Base-by-base conservation (phyloP, 92 coral and sea anemone species). In the Phymanthus crucifer region DNA sequence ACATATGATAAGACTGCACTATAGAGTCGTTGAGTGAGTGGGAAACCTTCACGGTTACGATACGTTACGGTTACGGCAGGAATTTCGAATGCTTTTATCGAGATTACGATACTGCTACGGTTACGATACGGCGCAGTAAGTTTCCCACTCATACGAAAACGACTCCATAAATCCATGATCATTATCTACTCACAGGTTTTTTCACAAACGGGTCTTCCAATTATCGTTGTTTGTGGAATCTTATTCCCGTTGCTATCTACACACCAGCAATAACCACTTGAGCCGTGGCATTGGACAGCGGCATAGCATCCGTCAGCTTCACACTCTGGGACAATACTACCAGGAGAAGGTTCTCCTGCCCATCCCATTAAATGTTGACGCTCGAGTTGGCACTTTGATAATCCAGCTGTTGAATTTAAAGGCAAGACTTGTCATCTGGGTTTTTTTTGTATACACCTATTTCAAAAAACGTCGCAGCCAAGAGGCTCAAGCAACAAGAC, bases 191-290 rank as follows among this genome's bases (percentile, higher is more conserved):
- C 78, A 92, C 97, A 87, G 70, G 78, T 48, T 43, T 93, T 85
- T 21, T 79, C 89, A 40, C 97, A 92, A 23, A 82, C 70, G 19
- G 97, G 91, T 47, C 85, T 86, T 50, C 97, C 98, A 57, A 76
- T 76, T 64, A 80, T 77, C 72, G 91, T 87, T 11, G 98, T 90
- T 11, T 88, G 78, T 1, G 93, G 93, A 34, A 87, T 78, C 79
- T 85, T 88, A 76, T 90, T 85, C 13, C 98, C 98, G 54, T 84
- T 70, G 27, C 78, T 85, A 76, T 94, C 93, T 72, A 90, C 98
- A 79, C 98, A 94, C 98, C 98, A 94, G 71, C 98, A 94, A 89
- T 71, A 87, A 38, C 94, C 88, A 24, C 88, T 89, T 40, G 89
- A 70, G 61, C 74, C 83, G 27, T 91, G 91, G 47, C 98, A 94